phyloP scores from a whole-genome alignment of 2,113 vertebrate species.

The Panthera tigris region DNA sequence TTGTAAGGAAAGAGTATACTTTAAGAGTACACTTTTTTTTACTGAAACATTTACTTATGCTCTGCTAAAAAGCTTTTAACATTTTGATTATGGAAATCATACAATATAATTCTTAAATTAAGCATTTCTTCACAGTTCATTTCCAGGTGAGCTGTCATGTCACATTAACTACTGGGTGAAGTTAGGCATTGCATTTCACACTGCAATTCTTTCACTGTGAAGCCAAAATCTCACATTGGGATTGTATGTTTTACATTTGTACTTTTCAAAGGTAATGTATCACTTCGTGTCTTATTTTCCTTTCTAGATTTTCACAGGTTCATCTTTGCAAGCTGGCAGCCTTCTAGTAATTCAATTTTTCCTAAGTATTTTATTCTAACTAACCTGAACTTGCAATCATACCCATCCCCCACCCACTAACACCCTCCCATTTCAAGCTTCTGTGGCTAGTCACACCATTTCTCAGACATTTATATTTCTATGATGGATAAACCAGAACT shows the following conservation, averaged over 20 bases:
- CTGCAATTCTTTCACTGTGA: neutral
- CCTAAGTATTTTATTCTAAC: conserved; percentile 26
- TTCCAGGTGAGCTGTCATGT: conserved; percentile 54
- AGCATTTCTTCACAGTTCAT: conserved; percentile 57
- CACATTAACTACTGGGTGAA: conserved; percentile 56
- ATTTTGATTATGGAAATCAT: conserved; percentile 27
- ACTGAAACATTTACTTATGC: conserved; percentile 27
- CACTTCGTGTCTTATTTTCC: conserved; percentile 29
- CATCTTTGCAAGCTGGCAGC: neutral
- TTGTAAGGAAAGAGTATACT: neutral
- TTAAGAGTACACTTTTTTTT: neutral
- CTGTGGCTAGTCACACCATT: neutral
- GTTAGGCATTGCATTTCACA: conserved; percentile 50
- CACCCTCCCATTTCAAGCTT: neutral
- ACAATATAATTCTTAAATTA: conserved; percentile 39
- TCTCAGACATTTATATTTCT: neutral
- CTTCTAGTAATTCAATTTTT: conserved; percentile 45
- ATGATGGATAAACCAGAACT: neutral
- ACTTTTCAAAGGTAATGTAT: conserved; percentile 26
- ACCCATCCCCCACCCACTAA: no score
- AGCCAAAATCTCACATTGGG: conserved; percentile 28
- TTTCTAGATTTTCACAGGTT: conserved; percentile 13
- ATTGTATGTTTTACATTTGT: conserved; percentile 34
- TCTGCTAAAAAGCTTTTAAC: conserved; percentile 7
- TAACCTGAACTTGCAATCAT: neutral